Conservation (phyloP, 2,113 vertebrate species). For the Leucoraja erinaceus region DNA sequence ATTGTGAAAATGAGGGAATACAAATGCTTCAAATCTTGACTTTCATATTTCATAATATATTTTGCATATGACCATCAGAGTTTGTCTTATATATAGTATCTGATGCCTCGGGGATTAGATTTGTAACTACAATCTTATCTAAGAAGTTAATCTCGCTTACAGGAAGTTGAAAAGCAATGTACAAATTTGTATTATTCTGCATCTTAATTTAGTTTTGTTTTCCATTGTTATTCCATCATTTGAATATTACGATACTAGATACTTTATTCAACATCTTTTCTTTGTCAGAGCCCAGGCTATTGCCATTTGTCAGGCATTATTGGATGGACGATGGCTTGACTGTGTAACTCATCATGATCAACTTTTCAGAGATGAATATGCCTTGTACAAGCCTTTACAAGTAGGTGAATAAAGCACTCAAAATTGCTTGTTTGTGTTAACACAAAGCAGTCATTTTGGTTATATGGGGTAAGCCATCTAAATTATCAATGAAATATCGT, state of each 20-base stretch:
- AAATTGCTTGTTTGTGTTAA: too few species aligned
- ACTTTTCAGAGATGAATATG: constrained; percentile 93
- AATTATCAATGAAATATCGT: too few species aligned
- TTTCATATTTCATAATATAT: not conserved
- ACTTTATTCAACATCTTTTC: not conserved
- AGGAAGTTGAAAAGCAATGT: not conserved
- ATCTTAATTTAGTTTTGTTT: not conserved
- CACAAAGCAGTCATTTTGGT: not conserved
- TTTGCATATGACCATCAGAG: not conserved
- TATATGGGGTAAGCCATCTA: not conserved
- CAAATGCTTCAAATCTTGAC: not conserved
- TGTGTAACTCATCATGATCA: constrained; percentile 93
- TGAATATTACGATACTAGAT: constrained; percentile 37
- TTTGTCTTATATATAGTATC: not conserved
- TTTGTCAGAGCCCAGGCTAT: constrained; percentile 82
- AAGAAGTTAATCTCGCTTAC: not conserved
- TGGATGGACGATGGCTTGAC: constrained; percentile 93
- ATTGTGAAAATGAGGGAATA: not conserved
- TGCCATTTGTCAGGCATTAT: constrained; percentile 88
- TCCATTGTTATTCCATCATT: not conserved
- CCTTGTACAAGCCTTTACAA: constrained; percentile 88
- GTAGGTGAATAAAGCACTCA: constrained; percentile 50
- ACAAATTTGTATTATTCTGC: not conserved
- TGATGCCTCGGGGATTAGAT: too few species aligned
- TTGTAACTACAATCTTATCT: not conserved